phyloP scores from a whole-genome alignment of 2,888 invertebrate species.

The Branchipolynoe longqiensis region DNA sequence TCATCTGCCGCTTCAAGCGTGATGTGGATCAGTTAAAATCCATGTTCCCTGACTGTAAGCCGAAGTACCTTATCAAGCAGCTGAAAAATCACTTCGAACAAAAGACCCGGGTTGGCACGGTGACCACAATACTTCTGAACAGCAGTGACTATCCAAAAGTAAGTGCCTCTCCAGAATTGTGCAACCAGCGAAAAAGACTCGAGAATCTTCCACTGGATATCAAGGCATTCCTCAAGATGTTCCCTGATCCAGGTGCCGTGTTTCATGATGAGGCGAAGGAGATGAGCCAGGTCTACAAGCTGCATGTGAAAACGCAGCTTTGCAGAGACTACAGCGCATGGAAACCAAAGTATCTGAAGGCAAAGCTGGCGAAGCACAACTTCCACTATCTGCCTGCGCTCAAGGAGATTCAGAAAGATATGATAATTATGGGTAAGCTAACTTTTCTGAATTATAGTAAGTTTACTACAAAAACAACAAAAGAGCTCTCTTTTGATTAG shows the following conservation, averaged over 20 bases:
- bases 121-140: constrained; percentile 75
- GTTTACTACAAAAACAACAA: too few relatives aligned
- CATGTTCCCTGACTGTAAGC: constrained; percentile 79
- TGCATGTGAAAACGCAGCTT: constrained; percentile 71
- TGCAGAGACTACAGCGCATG: constrained; percentile 72
- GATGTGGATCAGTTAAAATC: constrained; percentile 73
- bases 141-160: constrained; percentile 73
- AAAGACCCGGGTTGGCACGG: constrained; percentile 70
- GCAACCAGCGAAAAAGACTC: constrained; percentile 65
- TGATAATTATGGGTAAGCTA: constrained; percentile 31
- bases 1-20: constrained; percentile 60
- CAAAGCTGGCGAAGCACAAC: constrained; percentile 70
- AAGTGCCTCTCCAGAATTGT: constrained; percentile 70
- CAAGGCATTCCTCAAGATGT: constrained; percentile 74
- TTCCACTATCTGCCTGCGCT: constrained; percentile 71
- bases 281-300: constrained; percentile 72
- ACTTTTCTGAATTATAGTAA: too few relatives aligned
- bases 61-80: constrained; percentile 74
- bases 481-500: too few relatives aligned
- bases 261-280: constrained; percentile 72
- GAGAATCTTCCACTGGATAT: constrained; percentile 68
- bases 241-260: constrained; percentile 74
- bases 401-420: constrained; percentile 65
- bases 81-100: constrained; percentile 69
- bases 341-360: constrained; percentile 71